Percentiles rank a stretch among this genome's conserved stretches.
Conservation (phyloP, 2,797 vertebrate genomes). For the Rhincodon typus region DNA sequence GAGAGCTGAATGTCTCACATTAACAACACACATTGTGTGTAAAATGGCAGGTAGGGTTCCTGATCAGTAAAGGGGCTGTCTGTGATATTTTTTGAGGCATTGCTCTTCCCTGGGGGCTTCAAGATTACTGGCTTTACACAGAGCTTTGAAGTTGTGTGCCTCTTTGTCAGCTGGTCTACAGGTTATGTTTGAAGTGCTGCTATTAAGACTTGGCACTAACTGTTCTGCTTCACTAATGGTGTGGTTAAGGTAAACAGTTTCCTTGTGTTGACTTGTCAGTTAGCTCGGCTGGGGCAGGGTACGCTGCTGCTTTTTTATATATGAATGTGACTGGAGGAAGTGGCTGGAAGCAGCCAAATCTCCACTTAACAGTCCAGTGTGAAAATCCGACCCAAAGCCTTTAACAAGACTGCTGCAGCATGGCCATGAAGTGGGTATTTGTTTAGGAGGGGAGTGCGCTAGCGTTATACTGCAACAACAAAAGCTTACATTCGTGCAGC, state of each 20-base stretch:
- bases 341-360: neutral
- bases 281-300: neutral
- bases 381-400: neutral
- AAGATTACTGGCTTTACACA: neutral
- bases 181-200: conserved; percentile 24
- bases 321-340: neutral
- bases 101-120: neutral
- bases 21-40: neutral
- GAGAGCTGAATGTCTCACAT: neutral
- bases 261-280: neutral
- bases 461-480: neutral
- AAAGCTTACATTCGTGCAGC: neutral
- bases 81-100: neutral
- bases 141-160: neutral
- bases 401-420: neutral
- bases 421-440: neutral
- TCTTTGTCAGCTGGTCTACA: neutral
- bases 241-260: conserved; percentile 20
- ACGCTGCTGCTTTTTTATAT: neutral
- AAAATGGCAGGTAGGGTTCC: neutral
- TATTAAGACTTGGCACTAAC: neutral
- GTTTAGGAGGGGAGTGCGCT: neutral
- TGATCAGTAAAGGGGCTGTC: neutral
- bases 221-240: conserved; percentile 3
- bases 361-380: neutral